phyloP scores from a whole-genome alignment of 2,797 vertebrate genomes.

The Phrynocephalus guinanensis region DNA sequence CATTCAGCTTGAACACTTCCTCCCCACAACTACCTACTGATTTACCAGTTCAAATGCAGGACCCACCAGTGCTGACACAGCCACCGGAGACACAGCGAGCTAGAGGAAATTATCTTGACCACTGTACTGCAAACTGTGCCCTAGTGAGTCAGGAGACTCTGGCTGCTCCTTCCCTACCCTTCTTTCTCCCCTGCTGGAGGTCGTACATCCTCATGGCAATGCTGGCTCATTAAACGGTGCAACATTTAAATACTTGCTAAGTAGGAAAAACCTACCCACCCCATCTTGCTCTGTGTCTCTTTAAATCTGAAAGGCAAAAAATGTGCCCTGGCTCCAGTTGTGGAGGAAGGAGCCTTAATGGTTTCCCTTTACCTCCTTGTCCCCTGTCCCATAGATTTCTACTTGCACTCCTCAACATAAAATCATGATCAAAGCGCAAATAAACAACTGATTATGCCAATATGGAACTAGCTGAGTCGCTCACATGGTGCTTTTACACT shows the following conservation, averaged over 20 bases:
- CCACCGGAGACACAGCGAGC: too few relatives aligned
- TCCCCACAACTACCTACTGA: too few relatives aligned
- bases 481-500: slow-evolving; percentile 30
- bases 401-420: slow-evolving; percentile 37
- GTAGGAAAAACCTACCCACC: neutral
- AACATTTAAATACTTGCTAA: neutral
- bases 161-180: too few relatives aligned
- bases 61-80: too few relatives aligned
- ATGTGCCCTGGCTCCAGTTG: neutral
- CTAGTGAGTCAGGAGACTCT: too few relatives aligned
- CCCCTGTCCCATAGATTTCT: slow-evolving; percentile 23
- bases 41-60: too few relatives aligned
- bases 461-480: slow-evolving; percentile 30
- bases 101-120: too few relatives aligned
- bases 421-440: slow-evolving; percentile 56
- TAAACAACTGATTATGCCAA: slow-evolving; percentile 41
- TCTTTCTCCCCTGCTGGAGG: too few relatives aligned
- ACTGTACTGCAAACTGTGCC: too few relatives aligned
- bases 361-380: slow-evolving; percentile 22
- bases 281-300: neutral
- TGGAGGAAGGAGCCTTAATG: neutral
- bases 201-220: neutral
- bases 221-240: neutral
- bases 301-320: neutral
- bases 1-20: too few relatives aligned